A percentile compares a stretch with the other conserved stretches of the same genome.
Evolutionary conservation across 2,113 vertebrate genomes (phyloP).

Genomic region (Cephalopterus ornatus): DNA sequence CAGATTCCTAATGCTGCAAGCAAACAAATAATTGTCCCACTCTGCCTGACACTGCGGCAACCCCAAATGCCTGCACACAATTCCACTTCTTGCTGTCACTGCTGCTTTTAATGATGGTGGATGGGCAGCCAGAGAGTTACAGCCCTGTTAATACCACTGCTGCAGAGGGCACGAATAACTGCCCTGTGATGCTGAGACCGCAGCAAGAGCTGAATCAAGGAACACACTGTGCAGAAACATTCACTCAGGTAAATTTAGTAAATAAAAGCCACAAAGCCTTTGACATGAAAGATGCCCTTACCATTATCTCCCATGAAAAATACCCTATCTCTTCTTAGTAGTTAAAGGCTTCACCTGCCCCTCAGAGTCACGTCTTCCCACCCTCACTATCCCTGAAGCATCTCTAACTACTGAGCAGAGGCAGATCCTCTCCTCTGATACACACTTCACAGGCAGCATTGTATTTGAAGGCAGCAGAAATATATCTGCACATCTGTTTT

Average conservation of each 20-base stretch:
- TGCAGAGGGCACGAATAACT: too few species aligned
- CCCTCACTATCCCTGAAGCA: not conserved
- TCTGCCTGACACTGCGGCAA: not conserved
- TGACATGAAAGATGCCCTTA: not conserved
- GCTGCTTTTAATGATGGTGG: not conserved
- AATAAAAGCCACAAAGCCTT: not conserved
- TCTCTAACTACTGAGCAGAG: not conserved
- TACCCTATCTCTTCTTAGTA: not conserved
- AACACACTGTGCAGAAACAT: not conserved
- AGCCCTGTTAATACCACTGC: fast-evolving
- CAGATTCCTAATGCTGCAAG: not conserved
- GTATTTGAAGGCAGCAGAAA: conserved; percentile 1
- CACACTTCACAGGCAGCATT: not conserved
- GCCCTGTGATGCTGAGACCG: fast-evolving
- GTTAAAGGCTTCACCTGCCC: not conserved
- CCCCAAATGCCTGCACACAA: not conserved
- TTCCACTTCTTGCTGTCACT: not conserved
- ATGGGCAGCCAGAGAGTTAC: not conserved
- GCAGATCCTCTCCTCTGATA: not conserved
- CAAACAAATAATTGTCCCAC: not conserved
- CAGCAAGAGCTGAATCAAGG: not conserved
- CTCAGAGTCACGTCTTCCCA: not conserved
- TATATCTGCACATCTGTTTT: conserved; percentile 65
- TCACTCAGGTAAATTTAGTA: not conserved
- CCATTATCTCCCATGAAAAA: not conserved